phyloP scores from a whole-genome alignment of 2,113 vertebrate genomes.

The Axis porcinus region DNA sequence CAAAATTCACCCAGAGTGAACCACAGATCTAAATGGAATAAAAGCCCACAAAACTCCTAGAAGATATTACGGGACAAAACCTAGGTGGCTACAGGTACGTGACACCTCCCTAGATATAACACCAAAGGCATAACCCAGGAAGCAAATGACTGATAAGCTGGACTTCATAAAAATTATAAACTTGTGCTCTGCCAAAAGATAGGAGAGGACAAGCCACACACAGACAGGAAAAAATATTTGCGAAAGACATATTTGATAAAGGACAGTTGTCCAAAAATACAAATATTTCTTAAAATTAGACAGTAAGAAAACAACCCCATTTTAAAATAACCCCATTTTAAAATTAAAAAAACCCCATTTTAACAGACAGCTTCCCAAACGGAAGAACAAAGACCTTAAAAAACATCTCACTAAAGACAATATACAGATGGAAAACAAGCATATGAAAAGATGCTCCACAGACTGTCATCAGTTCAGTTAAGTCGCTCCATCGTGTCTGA shows the following conservation, averaged over 20 bases:
- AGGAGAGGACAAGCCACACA: not conserved
- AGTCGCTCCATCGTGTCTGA: fast-evolving
- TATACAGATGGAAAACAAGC: not conserved
- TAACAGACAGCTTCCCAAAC: not conserved
- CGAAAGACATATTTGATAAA: not conserved
- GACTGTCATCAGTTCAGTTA: not conserved
- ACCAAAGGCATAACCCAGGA: not conserved
- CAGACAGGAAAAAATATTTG: not conserved
- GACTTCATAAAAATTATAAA: not conserved
- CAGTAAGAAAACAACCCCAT: not conserved
- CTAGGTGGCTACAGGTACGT: not conserved
- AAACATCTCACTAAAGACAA: not conserved
- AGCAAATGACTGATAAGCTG: not conserved
- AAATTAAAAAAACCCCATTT: not conserved
- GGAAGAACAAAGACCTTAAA: not conserved
- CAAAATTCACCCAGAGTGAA: not conserved
- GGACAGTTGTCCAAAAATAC: not conserved
- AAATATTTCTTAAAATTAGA: not conserved
- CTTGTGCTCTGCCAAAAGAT: not conserved
- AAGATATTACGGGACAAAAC: not conserved
- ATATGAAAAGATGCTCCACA: not conserved
- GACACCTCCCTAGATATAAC: not conserved
- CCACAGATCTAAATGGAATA: not conserved
- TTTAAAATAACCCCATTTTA: not conserved
- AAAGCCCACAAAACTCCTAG: not conserved